These are phyloP conservation scores for Agrotis puta DNA, from an alignment of 2,888 invertebrate species.

Conservation along the genomic window DNA sequence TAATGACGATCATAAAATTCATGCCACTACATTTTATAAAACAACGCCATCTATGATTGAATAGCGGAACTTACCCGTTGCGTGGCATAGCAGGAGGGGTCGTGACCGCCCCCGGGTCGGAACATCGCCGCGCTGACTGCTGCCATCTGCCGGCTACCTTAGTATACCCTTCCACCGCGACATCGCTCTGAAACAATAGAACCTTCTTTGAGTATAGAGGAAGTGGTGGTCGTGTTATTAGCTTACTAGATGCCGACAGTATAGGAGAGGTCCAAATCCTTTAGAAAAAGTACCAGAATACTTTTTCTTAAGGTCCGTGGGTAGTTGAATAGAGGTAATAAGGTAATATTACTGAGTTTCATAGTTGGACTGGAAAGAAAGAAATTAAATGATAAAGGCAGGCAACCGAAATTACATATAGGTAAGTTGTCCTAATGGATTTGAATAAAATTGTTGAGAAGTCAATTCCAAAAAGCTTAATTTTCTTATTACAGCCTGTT, in stretches of 20 bases:
- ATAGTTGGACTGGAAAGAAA: too few species aligned
- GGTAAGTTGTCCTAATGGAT: too few species aligned
- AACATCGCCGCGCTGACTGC: conserved; percentile 93
- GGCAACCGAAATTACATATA: too few species aligned
- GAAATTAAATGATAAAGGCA: too few species aligned
- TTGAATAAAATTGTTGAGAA: too few species aligned
- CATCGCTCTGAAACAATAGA: conserved; percentile 89
- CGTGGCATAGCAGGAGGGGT: conserved; percentile 92
- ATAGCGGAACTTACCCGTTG: conserved; percentile 90
- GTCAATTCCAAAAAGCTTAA: too few species aligned
- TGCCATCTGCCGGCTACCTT: conserved; percentile 92
- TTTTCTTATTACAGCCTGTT: too few species aligned
- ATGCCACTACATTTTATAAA: neutral
- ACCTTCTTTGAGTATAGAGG: conserved; percentile 31
- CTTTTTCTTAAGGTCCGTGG: too few species aligned
- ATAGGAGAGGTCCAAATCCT: neutral
- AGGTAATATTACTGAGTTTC: too few species aligned
- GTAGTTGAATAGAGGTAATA: too few species aligned
- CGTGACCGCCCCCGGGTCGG: conserved; percentile 92
- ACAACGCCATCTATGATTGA: conserved; percentile 79
- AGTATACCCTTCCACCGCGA: conserved; percentile 91
- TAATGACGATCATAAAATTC: neutral
- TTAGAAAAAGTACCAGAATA: neutral
- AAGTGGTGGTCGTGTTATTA: conserved; percentile 24
- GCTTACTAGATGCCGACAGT: conserved; percentile 60